phyloP scores from a whole-genome alignment of 2,797 vertebrate species.

The Philypnodon macrostomus region DNA sequence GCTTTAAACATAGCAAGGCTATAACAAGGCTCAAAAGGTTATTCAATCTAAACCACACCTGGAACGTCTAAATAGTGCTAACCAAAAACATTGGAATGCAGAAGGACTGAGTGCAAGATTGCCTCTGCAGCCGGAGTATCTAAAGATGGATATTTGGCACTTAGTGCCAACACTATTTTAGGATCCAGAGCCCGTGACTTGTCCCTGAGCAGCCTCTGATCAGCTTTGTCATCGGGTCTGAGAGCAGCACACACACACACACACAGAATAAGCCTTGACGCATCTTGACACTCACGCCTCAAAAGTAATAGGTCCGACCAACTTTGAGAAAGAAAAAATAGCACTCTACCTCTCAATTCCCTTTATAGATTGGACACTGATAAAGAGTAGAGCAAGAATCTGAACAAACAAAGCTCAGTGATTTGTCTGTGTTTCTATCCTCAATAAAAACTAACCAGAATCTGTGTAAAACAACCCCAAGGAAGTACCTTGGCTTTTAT shows the following conservation, averaged over 20 bases:
- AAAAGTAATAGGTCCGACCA: constrained; percentile 25
- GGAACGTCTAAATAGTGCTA: constrained; percentile 26
- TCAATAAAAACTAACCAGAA: not conserved
- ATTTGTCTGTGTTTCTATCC: not conserved
- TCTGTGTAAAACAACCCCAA: too few species aligned
- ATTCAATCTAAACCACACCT: not conserved
- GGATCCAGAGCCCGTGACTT: constrained; percentile 53
- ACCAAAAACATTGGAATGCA: constrained; percentile 40
- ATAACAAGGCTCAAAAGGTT: too few species aligned
- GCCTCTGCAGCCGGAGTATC: constrained; percentile 59
- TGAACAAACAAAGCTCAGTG: constrained; percentile 9
- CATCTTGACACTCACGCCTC: constrained; percentile 30
- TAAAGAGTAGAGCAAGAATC: not conserved
- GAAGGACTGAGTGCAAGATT: constrained; percentile 41
- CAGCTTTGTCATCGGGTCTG: constrained; percentile 67
- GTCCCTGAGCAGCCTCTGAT: constrained; percentile 63
- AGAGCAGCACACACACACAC: constrained; percentile 40
- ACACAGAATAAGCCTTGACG: constrained; percentile 15
- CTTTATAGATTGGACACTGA: constrained; percentile 16
- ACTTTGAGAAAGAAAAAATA: constrained; percentile 1
- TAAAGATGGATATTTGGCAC: constrained; percentile 73
- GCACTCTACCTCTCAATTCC: constrained; percentile 13
- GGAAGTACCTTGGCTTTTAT: too few species aligned
- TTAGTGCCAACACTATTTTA: constrained; percentile 73
- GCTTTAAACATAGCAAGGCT: too few species aligned